Base-by-base conservation (phyloP, 2,797 vertebrate species). In the Sarcophilus harrisii region DNA sequence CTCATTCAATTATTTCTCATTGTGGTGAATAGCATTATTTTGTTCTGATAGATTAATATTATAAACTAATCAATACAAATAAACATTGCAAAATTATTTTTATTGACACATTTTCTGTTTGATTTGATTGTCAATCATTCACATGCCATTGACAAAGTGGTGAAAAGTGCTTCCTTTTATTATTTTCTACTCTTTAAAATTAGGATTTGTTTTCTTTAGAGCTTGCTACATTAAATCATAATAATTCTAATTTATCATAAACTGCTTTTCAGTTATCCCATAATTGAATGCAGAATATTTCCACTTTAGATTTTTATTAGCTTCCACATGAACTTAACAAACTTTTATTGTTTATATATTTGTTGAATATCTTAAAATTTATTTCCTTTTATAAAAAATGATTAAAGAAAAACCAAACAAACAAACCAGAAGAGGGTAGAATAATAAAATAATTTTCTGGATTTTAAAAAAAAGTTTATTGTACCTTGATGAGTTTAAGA, bases 351-450 rank as follows among this genome's bases (percentile, higher is more conserved):
- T 6, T 55, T 81, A 45, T 45, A 3, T 27, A 45, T 45, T 10
- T 45, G 2, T 45, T 45, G 2, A 11, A 11, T 45, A 81, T 27
- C 21, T 24, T 27, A 81, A 45, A 81, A 0, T 81, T 16, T n/a
- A 66, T 73, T 93, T 91, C 89, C 18, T 57, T 32, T 14, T 89
- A 91, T 14, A 58, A 6, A 73, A 81, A 91, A 57, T 58, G 95
- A 62, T 87, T 27, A 58, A 92, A 87, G 5, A 59, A n/a, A 93
- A 93, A 93, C 66, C 57, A 92, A 57, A 45, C 45, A 87, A 94
- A 3, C 54, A 55, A 58, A 81, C 9, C 2, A 45, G 9, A 6
- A 45, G 21, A 45, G 73, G 2, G 21, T 73, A 73, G 27, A 73
- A 81, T 0, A 45, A 45, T 1, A 21, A 45, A 45, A 81, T 24